Evolutionary conservation across 2,113 vertebrate species (phyloP).

Genomic region (Dolichallabes microphthalmus): DNA sequence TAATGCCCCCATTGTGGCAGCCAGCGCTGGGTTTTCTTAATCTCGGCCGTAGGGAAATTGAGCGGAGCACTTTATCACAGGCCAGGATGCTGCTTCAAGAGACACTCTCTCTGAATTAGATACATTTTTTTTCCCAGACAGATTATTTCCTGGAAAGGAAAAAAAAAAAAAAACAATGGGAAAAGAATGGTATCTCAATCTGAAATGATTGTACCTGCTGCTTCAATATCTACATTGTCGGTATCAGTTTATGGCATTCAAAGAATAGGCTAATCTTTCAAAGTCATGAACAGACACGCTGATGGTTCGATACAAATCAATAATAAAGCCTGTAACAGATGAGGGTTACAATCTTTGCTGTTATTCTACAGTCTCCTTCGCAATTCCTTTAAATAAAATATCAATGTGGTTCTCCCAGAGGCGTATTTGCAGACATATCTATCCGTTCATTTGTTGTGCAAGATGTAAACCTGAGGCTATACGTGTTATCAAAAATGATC

Average conservation of each 20-base stretch:
- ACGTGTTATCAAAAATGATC: conserved; percentile 31
- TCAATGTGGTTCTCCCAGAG: conserved; percentile 31
- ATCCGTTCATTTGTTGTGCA: conserved; percentile 34
- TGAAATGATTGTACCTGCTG: conserved; percentile 53
- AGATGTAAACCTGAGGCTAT: conserved; percentile 38
- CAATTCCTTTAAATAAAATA: conserved; percentile 42
- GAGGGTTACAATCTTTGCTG: conserved; percentile 18
- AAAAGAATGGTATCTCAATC: conserved; percentile 48
- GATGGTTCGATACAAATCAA: conserved; percentile 20
- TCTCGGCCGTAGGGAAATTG: conserved; percentile 70
- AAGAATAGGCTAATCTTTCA: conserved; percentile 39
- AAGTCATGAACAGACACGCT: conserved; percentile 20
- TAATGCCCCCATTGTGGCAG: conserved; percentile 75
- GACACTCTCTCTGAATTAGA: conserved; percentile 42
- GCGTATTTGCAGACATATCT: conserved; percentile 30
- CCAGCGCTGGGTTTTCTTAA: conserved; percentile 72
- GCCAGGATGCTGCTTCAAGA: conserved; percentile 59
- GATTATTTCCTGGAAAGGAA: conserved; percentile 27
- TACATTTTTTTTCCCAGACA: conserved; percentile 32
- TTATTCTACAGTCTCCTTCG: conserved; percentile 24
- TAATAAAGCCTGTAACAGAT: conserved; percentile 29
- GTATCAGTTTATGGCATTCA: conserved; percentile 16
- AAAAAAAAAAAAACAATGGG: background rate
- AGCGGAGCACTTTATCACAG: conserved; percentile 72
- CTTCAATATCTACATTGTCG: conserved; percentile 25